These are phyloP conservation scores for Periparus ater DNA, from an alignment of 2,797 vertebrate genomes.

Conservation along the genomic window DNA sequence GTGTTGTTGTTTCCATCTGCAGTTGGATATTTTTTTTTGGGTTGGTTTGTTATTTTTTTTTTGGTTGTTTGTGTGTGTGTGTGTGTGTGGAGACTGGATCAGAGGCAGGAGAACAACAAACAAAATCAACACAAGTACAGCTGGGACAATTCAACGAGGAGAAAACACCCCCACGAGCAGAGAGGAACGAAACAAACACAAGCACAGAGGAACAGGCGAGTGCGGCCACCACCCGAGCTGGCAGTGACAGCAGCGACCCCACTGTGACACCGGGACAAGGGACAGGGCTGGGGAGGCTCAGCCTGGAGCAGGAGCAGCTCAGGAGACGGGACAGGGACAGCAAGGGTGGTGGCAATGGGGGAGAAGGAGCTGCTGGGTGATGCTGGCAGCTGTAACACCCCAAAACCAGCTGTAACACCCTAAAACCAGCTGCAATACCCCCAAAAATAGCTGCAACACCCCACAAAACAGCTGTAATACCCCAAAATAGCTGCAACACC, in stretches of 20 bases:
- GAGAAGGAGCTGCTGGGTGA: neutral
- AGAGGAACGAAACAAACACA: neutral
- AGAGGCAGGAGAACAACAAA: neutral
- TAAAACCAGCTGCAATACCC: rapidly evolving
- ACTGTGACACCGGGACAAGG: neutral
- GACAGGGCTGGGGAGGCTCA: neutral
- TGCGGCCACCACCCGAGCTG: no score
- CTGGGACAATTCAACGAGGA: neutral
- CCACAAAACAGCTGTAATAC: rapidly evolving
- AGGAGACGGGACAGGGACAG: neutral
- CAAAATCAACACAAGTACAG: neutral
- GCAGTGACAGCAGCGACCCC: neutral
- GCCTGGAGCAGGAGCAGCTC: neutral
- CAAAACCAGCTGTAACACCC: neutral
- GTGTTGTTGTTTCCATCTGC: neutral
- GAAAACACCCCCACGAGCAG: neutral
- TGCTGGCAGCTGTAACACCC: rapidly evolving
- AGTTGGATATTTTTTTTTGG: neutral
- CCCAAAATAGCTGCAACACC: neutral
- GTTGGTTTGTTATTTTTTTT: neutral
- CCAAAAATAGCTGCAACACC: rapidly evolving
- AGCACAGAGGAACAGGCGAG: neutral
- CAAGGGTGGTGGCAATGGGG: neutral
- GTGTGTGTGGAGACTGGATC: neutral
- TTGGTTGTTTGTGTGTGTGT: no score